phyloP scores from a whole-genome alignment of 1,140 invertebrate genomes.

The Vanessa atalanta region DNA sequence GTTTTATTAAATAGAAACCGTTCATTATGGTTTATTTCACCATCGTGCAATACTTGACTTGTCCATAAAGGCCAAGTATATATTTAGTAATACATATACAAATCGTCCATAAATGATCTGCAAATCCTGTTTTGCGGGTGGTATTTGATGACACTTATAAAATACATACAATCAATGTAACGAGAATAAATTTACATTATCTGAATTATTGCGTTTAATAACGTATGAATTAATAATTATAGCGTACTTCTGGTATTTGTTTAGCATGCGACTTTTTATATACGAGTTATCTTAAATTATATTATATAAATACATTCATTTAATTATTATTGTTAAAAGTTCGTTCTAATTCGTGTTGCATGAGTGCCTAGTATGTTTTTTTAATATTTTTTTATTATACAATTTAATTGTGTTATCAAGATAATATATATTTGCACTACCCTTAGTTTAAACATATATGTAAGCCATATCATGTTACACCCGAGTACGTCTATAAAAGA shows the following conservation, averaged over 20 bases:
- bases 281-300: neutral
- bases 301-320: neutral
- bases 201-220: slow-evolving; percentile 15
- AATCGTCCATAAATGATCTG: slow-evolving; percentile 33
- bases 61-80: slow-evolving; percentile 42
- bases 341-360: no score
- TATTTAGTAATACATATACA: slow-evolving; percentile 52
- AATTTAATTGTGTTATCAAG: no score
- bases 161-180: slow-evolving; percentile 38
- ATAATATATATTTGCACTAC: no score
- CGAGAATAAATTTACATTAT: slow-evolving; percentile 38
- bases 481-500: no score
- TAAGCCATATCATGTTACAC: no score
- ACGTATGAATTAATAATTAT: neutral
- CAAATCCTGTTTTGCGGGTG: slow-evolving; percentile 59
- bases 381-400: no score
- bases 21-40: slow-evolving; percentile 27
- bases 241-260: neutral
- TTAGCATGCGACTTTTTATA: neutral
- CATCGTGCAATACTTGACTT: slow-evolving; percentile 16
- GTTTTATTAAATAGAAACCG: slow-evolving; percentile 15
- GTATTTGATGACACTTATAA: slow-evolving; percentile 63
- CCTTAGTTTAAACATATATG: no score
- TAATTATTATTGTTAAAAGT: neutral
- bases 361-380: no score